phyloP scores from a whole-genome alignment of 2,797 vertebrate species.

The Labeo calbasu region DNA sequence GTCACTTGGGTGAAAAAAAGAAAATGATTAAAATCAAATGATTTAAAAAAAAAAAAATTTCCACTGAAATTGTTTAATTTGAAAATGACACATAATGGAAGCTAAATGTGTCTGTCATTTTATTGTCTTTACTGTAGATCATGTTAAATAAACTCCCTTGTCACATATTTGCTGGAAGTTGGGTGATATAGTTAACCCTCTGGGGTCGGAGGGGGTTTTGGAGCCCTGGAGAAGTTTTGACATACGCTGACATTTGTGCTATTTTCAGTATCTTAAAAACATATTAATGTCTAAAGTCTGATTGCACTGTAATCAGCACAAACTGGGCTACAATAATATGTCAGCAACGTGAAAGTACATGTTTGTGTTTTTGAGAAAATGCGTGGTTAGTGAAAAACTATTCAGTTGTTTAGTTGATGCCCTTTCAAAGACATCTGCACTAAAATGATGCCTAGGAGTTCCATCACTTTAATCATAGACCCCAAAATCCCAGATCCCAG shows the following conservation, averaged over 20 bases:
- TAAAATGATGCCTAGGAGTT: conserved; percentile 9
- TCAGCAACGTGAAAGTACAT: too few species aligned
- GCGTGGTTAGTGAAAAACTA: too few species aligned
- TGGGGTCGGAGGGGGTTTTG: too few species aligned
- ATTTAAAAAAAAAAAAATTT: too few species aligned
- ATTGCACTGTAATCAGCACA: too few species aligned
- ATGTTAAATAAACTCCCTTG: neutral
- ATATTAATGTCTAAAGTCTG: too few species aligned
- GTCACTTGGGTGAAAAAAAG: neutral
- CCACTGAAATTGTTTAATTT: neutral
- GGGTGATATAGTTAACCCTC: neutral
- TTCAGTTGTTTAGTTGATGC: conserved; percentile 5
- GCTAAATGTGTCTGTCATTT: neutral
- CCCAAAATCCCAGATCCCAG: conserved; percentile 66
- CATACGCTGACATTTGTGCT: too few species aligned
- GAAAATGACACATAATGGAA: neutral
- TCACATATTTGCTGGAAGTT: neutral
- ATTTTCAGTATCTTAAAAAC: too few species aligned
- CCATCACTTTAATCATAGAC: conserved; percentile 66
- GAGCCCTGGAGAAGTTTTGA: too few species aligned
- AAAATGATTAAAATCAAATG: too few species aligned
- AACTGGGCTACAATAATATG: too few species aligned
- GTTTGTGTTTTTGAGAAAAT: too few species aligned
- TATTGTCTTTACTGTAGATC: neutral
- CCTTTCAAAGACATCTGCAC: conserved; percentile 11